Evolutionary conservation across 2,797 vertebrate species (phyloP).

Genomic region (Anguilla anguilla): DNA sequence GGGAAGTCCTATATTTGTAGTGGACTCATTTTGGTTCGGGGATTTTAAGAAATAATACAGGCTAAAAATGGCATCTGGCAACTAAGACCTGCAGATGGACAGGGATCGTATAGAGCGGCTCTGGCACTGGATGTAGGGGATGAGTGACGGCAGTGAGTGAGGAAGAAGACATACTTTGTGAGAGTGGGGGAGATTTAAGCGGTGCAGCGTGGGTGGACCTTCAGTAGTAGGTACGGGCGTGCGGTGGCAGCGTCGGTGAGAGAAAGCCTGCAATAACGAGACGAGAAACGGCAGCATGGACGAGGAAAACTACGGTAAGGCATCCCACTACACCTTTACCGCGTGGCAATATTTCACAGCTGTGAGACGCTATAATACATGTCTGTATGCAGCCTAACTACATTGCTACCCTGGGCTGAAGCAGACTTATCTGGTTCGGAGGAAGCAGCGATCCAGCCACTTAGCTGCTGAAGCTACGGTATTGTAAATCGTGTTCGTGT

Average conservation of each 20-base stretch:
- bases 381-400: not conserved
- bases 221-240: not conserved
- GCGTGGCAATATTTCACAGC: not conserved
- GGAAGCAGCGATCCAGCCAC: not conserved
- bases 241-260: not conserved
- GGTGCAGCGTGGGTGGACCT: conserved; percentile 2
- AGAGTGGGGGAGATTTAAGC: not conserved
- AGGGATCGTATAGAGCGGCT: not conserved
- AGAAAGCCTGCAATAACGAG: conserved; percentile 51
- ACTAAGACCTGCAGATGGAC: not conserved
- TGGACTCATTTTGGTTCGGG: not conserved
- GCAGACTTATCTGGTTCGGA: not conserved
- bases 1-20: not conserved
- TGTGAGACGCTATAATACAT: not conserved
- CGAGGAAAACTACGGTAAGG: conserved; percentile 66
- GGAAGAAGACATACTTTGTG: not conserved
- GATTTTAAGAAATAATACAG: not conserved
- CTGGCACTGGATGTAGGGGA: not conserved
- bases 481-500: not conserved
- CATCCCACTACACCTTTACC: not conserved
- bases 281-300: conserved; percentile 64
- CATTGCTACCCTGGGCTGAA: not conserved
- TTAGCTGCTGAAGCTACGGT: not conserved
- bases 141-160: not conserved
- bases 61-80: not conserved